These are phyloP conservation scores for Drosophila guanche DNA, from an alignment of 1,140 invertebrate genomes.

Conservation along the genomic window DNA sequence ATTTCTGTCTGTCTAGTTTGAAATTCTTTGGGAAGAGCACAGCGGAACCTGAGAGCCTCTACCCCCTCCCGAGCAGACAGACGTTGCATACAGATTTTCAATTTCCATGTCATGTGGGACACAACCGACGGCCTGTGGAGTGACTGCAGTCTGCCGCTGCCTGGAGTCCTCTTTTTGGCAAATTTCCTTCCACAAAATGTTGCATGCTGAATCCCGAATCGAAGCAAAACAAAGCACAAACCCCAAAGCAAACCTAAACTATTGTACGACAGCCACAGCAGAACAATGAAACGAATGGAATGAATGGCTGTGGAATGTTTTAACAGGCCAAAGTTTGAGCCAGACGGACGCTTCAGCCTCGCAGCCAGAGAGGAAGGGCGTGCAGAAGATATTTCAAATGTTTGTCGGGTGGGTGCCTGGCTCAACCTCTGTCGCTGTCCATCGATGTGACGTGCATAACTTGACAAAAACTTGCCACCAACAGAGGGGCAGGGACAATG, in stretches of 20 bases:
- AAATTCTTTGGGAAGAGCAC: constrained; percentile 32
- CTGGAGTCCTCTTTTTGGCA: constrained; percentile 40
- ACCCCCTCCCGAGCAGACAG: too few relatives aligned
- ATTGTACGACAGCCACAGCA: constrained; percentile 19
- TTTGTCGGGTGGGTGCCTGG: too few relatives aligned
- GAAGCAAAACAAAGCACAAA: constrained; percentile 47
- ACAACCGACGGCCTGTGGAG: neutral
- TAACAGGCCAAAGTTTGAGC: too few relatives aligned
- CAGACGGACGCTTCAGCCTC: too few relatives aligned
- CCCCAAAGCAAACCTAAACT: constrained; percentile 8
- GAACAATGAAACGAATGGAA: constrained; percentile 48
- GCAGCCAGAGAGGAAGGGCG: too few relatives aligned
- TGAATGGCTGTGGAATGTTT: too few relatives aligned
- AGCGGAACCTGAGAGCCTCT: constrained; percentile 19
- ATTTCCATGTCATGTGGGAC: constrained; percentile 65
- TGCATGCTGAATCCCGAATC: too few relatives aligned
- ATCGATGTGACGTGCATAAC: constrained; percentile 44
- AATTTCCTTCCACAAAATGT: constrained; percentile 65
- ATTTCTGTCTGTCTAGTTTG: constrained; percentile 35
- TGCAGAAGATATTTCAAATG: too few relatives aligned
- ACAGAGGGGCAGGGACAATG: neutral
- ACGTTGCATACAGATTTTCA: constrained; percentile 60
- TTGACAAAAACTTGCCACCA: constrained; percentile 28
- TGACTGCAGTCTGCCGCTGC: constrained; percentile 15
- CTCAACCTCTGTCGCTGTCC: neutral